These are phyloP conservation scores for Urocyon cinereoargenteus DNA, from an alignment of 2,797 vertebrate species.

Conservation along the genomic window DNA sequence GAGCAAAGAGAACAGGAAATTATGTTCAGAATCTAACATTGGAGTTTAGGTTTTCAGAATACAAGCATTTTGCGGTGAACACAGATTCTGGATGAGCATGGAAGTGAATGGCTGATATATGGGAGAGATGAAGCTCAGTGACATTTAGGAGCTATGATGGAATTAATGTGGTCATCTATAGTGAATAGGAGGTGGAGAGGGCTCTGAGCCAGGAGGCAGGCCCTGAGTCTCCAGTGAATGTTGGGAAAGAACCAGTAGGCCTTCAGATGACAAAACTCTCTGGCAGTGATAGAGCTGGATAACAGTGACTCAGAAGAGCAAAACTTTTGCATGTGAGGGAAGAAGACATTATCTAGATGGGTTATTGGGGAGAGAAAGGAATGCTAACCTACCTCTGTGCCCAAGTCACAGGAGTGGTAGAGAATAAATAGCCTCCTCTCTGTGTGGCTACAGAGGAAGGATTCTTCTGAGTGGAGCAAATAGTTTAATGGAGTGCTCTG, in stretches of 20 bases:
- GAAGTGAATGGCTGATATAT: background rate
- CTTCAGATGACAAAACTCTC: background rate
- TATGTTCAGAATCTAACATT: background rate
- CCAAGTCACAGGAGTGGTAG: background rate
- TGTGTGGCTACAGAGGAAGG: background rate
- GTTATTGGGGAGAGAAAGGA: background rate
- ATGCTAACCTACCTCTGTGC: background rate
- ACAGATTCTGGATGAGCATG: background rate
- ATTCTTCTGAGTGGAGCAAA: background rate
- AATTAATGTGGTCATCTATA: background rate
- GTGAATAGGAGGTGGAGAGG: background rate
- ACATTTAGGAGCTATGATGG: background rate
- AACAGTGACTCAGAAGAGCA: background rate
- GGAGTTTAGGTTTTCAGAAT: background rate
- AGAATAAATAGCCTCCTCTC: background rate
- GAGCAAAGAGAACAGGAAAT: background rate
- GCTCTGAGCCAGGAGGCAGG: background rate
- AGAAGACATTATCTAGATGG: background rate
- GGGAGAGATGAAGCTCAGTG: background rate
- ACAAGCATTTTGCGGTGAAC: background rate
- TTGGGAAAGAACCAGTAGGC: background rate
- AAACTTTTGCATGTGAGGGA: background rate
- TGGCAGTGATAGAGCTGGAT: background rate
- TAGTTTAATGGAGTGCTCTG: background rate
- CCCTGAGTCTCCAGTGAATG: background rate